Percentiles rank a stretch among this genome's conserved stretches.
phyloP scores from a whole-genome alignment of 1,140 invertebrate species.

The Atta texana region DNA sequence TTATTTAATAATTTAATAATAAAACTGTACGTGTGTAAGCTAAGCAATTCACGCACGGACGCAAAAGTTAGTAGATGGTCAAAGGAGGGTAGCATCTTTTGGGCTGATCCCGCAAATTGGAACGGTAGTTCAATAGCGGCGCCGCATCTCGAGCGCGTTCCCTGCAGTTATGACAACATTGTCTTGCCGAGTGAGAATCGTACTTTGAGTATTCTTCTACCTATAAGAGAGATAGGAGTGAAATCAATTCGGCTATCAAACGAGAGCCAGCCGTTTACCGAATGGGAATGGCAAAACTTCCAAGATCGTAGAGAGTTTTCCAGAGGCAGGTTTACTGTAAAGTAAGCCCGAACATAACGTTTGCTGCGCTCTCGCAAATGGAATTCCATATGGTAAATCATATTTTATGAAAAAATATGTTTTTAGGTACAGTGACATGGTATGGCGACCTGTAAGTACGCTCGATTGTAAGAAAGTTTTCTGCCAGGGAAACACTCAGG shows the following conservation, averaged over 20 bases:
- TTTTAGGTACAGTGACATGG: conserved; percentile 72
- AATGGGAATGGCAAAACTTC: conserved; percentile 78
- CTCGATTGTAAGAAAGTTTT: conserved; percentile 76
- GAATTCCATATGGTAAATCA: not conserved
- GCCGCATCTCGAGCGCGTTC: conserved; percentile 82
- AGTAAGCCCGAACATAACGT: conserved; percentile 27
- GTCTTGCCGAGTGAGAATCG: conserved; percentile 76
- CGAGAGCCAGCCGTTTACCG: conserved; percentile 58
- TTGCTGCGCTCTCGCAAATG: not conserved
- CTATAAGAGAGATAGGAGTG: conserved; percentile 75
- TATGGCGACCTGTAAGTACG: conserved; percentile 22
- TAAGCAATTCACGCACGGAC: conserved; percentile 64
- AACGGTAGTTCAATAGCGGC: conserved; percentile 77
- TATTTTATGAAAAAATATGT: not conserved
- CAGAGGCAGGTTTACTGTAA: conserved; percentile 73
- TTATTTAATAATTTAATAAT: too few relatives aligned
- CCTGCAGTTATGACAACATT: conserved; percentile 80
- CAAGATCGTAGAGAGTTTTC: conserved; percentile 75
- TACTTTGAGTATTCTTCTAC: conserved; percentile 78
- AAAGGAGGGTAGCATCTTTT: conserved; percentile 77
- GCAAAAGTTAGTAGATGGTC: conserved; percentile 72
- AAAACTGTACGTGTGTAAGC: conserved; percentile 45
- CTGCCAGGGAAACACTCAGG: conserved; percentile 78
- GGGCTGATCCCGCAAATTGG: conserved; percentile 84
- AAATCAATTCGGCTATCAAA: conserved; percentile 70